Conservation (phyloP, 2,797 vertebrate genomes). For the Taeniopygia guttata region DNA sequence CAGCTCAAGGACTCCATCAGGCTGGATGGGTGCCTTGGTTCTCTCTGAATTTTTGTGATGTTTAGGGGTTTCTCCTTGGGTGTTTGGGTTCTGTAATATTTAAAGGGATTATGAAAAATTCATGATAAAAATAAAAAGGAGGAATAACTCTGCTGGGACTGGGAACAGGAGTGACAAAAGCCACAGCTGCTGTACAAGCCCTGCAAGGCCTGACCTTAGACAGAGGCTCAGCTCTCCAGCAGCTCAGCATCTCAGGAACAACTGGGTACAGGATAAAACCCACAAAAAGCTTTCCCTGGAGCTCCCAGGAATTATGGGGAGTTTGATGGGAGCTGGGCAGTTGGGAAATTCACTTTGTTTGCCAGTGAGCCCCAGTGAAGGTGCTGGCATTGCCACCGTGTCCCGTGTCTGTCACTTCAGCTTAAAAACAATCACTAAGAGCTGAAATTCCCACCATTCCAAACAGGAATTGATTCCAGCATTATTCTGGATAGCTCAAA, state of each 20-base stretch:
- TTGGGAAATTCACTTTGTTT: not conserved
- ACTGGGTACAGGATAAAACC: not conserved
- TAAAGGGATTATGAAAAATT: not conserved
- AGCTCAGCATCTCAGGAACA: not conserved
- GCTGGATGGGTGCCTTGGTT: not conserved
- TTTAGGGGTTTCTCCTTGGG: not conserved
- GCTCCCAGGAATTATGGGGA: not conserved
- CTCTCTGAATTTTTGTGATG: not conserved
- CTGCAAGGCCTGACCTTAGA: not conserved
- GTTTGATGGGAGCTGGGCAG: not conserved
- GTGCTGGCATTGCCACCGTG: not conserved
- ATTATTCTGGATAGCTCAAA: not conserved
- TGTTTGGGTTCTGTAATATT: accelerated
- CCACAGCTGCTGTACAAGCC: not conserved
- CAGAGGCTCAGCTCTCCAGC: not conserved
- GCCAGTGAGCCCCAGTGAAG: not conserved
- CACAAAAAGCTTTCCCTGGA: not conserved
- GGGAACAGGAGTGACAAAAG: not conserved
- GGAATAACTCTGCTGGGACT: not conserved
- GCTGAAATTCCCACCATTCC: not conserved
- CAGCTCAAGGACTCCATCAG: not conserved
- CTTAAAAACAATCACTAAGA: not conserved
- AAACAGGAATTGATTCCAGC: not conserved
- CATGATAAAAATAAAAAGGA: not conserved
- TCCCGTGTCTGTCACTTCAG: not conserved